Evolutionary conservation across 1,140 invertebrate genomes (phyloP), one percentile per base, ranked within the genome.

Genomic region (Asobara japonica): DNA sequence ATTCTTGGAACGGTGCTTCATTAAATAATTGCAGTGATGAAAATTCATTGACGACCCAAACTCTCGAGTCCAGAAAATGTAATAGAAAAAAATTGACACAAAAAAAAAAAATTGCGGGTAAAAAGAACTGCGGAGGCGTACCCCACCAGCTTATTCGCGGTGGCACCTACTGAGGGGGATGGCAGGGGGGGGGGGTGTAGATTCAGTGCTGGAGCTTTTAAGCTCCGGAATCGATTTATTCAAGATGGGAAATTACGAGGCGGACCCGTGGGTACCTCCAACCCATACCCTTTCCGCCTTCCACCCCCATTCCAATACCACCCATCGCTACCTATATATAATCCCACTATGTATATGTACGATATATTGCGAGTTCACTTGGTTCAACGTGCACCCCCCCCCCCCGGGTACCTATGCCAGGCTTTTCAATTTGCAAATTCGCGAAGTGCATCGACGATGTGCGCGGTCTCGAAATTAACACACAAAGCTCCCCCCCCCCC

Each of bases 341-440:
- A 45, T 29, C 38, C 36, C 20, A 13, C n/a, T 25, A 65, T 62
- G 60, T 62, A 62, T 62, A 62, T 62, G 27, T 62, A 62, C 29
- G 27, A 62, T 62, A 62, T 62, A 62, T 29, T 30, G 60, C 51
- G 51, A 18, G 51, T 56, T 56, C 25, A 56, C 65, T 66, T 66
- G 20, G 64, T n/a, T n/a, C n/a, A n/a, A 31, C 27, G 33, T 41
- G 65, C 27, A 45, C n/a, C n/a, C n/a, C n/a, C n/a, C n/a, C n/a
- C n/a, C n/a, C n/a, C n/a, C n/a, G n/a, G n/a, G 25, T 62, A 62
- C 60, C 51, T 56, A 22, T 64, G 64, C 8, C 62, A 65, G 51
- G 66, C 66, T 69, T 73, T 73, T 69, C 66, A 73, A 73, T 73
- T 73, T 73, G 66, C 72, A 73, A 73, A 73, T 73, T 69, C 67